phyloP scores from a whole-genome alignment of 2,888 invertebrate species.

The Andrena praecox region DNA sequence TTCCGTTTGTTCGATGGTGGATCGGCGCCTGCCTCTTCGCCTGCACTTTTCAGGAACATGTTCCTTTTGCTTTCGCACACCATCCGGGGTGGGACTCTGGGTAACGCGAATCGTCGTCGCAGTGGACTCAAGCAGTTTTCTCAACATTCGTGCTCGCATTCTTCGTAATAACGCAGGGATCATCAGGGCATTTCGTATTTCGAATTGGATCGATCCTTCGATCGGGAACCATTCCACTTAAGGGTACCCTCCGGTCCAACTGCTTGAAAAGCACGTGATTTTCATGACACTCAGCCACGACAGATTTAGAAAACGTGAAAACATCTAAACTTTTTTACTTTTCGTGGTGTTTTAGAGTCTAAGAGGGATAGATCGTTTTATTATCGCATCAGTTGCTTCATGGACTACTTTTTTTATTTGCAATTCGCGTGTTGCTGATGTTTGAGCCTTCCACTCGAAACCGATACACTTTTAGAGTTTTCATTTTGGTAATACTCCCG shows the following conservation, averaged over 20 bases:
- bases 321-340: background rate
- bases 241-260: no score
- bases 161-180: background rate
- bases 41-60: background rate
- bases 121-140: slow-evolving; percentile 77
- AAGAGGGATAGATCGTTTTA: background rate
- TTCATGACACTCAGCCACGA: no score
- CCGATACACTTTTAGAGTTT: background rate
- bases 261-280: no score
- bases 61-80: background rate
- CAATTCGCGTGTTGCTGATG: background rate
- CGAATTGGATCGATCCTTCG: background rate
- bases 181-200: background rate
- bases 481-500: background rate
- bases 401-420: background rate
- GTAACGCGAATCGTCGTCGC: slow-evolving; percentile 72
- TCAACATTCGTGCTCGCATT: slow-evolving; percentile 35
- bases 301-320: background rate
- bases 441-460: background rate
- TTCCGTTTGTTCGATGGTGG: slow-evolving; percentile 1
- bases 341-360: background rate
- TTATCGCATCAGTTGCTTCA: background rate
- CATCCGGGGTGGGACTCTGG: slow-evolving; percentile 58
- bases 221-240: slow-evolving; percentile 25
- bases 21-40: background rate